These are phyloP conservation scores for Schrankia costaestrigalis DNA, from an alignment of 2,888 invertebrate species.

Conservation along the genomic window DNA sequence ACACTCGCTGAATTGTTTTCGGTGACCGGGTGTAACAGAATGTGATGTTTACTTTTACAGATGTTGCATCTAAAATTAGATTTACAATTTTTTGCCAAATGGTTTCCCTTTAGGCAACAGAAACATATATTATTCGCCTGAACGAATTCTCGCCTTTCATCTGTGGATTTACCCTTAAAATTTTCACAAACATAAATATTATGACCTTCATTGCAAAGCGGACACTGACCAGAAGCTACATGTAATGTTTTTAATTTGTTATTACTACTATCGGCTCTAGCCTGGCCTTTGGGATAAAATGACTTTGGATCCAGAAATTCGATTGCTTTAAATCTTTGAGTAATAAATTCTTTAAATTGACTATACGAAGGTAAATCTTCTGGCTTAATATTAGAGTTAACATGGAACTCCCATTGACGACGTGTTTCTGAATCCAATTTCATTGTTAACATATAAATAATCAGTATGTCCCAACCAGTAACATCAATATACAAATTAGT, in stretches of 20 bases:
- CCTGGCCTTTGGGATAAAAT: too few relatives aligned
- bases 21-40: not conserved
- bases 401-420: too few relatives aligned
- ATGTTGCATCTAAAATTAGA: not conserved
- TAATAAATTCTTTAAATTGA: not conserved
- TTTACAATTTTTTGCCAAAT: not conserved
- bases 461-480: not conserved
- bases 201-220: not conserved
- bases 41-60: not conserved
- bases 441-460: not conserved
- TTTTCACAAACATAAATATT: not conserved
- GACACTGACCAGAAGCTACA: too few relatives aligned
- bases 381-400: too few relatives aligned
- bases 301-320: not conserved
- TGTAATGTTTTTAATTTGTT: too few relatives aligned
- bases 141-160: not conserved
- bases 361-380: not conserved
- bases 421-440: too few relatives aligned
- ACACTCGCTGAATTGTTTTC: too few relatives aligned
- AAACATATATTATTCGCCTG: not conserved
- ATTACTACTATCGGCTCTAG: too few relatives aligned
- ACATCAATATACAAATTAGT: not conserved
- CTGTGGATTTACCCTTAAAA: not conserved
- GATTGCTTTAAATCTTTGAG: not conserved
- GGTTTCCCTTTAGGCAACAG: not conserved